phyloP scores from a whole-genome alignment of 2,113 vertebrate genomes.

The Siniperca knerii region DNA sequence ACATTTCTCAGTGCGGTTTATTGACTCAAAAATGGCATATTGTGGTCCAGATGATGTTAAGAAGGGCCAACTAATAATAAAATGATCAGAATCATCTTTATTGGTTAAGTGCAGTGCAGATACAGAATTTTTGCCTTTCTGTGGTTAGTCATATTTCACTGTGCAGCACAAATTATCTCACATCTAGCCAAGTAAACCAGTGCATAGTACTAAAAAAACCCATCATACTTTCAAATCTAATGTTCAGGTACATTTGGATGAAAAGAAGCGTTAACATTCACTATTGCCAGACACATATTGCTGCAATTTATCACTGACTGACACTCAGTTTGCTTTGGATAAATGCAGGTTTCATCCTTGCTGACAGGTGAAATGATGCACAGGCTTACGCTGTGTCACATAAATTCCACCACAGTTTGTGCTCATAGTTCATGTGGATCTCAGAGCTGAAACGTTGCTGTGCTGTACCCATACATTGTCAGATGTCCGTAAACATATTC shows the following conservation, averaged over 20 bases:
- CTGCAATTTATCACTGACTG: slow-evolving; percentile 29
- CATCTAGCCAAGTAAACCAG: not conserved
- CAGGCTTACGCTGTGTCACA: slow-evolving; percentile 48
- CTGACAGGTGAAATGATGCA: slow-evolving; percentile 71
- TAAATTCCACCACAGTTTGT: slow-evolving; percentile 47
- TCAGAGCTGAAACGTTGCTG: slow-evolving; percentile 40
- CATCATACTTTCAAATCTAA: not conserved
- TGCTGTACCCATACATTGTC: slow-evolving; percentile 56
- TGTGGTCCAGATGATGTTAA: slow-evolving; percentile 28
- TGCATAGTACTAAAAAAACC: not conserved
- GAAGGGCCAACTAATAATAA: slow-evolving; percentile 14
- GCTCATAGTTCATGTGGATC: slow-evolving; percentile 54
- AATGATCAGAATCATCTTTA: not conserved
- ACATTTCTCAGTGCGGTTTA: slow-evolving; percentile 33
- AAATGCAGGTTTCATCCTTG: slow-evolving; percentile 23
- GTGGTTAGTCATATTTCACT: slow-evolving; percentile 20
- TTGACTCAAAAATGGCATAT: slow-evolving; percentile 7
- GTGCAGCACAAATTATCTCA: not conserved
- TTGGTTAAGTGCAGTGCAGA: slow-evolving; percentile 8
- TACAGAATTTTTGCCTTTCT: slow-evolving; percentile 14
- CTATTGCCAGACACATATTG: slow-evolving; percentile 23
- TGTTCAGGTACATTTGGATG: slow-evolving; percentile 16
- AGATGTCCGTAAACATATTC: slow-evolving; percentile 69
- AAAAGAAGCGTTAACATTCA: slow-evolving; percentile 14
- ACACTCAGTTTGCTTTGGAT: slow-evolving; percentile 31